phyloP scores from a whole-genome alignment of 2,888 invertebrate genomes.

The Parthenolecanium corni region DNA sequence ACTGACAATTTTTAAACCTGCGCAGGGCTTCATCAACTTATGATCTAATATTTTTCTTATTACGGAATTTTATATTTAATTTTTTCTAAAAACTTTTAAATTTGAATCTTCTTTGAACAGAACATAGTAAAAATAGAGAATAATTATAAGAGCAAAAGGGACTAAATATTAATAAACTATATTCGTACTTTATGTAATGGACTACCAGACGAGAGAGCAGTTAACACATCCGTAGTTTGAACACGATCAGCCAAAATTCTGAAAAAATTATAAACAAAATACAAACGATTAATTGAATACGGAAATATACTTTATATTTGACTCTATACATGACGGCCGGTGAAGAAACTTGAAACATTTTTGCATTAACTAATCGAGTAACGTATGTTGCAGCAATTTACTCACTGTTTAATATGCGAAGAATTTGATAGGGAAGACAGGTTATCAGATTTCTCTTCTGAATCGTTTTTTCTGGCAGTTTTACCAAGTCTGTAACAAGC shows the following conservation, averaged over 20 bases:
- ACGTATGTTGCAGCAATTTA: too few species aligned
- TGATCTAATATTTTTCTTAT: too few species aligned
- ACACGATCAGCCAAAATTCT: constrained; percentile 10
- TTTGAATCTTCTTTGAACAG: too few species aligned
- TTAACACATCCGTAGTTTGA: constrained; percentile 26
- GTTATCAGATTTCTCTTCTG: constrained; percentile 11
- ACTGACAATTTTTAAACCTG: not conserved
- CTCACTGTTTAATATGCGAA: constrained; percentile 14
- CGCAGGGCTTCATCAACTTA: too few species aligned
- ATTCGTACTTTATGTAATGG: constrained; percentile 24
- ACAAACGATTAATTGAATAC: not conserved
- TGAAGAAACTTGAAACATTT: too few species aligned
- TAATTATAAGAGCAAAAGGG: not conserved
- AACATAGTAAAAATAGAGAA: not conserved
- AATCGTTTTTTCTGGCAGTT: constrained; percentile 7
- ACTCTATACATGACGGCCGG: too few species aligned
- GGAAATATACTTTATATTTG: not conserved
- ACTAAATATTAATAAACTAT: not conserved
- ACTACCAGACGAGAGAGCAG: constrained; percentile 19
- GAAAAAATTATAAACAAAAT: not conserved
- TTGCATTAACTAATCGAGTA: too few species aligned
- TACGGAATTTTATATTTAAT: too few species aligned
- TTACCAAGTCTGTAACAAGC: constrained; percentile 2
- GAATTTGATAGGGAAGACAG: constrained; percentile 25
- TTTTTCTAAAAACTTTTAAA: too few species aligned